These are phyloP conservation scores for Lycodopsis pacificus DNA, from an alignment of 2,797 vertebrate species.

Conservation along the genomic window DNA sequence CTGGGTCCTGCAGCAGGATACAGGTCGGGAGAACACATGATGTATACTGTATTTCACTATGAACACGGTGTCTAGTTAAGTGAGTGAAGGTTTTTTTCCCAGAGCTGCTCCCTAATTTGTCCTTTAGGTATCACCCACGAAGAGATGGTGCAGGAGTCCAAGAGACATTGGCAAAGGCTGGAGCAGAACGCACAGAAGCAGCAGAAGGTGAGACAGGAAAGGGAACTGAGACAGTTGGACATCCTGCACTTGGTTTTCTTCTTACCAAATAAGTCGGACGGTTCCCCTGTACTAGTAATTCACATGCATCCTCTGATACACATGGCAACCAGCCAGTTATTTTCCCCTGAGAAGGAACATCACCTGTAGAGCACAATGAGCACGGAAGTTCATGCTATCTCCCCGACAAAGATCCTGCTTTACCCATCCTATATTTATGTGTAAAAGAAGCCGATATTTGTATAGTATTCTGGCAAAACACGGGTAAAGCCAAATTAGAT, in stretches of 20 bases:
- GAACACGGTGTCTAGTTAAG: not conserved
- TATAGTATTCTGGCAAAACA: not conserved
- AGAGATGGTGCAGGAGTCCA: slow-evolving; percentile 97
- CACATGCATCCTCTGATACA: not conserved
- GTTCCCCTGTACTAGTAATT: not conserved
- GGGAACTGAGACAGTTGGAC: not conserved
- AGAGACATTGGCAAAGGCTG: slow-evolving; percentile 95
- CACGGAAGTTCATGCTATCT: not conserved
- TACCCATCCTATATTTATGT: not conserved
- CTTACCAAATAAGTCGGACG: too few relatives aligned
- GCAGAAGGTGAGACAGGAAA: slow-evolving; percentile 78
- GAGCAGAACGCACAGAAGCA: slow-evolving; percentile 90
- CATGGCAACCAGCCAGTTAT: not conserved
- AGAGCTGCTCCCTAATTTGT: not conserved
- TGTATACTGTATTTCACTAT: not conserved
- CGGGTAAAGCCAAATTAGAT: not conserved
- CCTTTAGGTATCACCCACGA: slow-evolving; percentile 94
- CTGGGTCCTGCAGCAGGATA: slow-evolving; percentile 98
- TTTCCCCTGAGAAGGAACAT: not conserved
- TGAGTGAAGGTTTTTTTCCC: not conserved
- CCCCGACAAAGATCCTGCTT: not conserved
- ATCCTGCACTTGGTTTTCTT: too few relatives aligned
- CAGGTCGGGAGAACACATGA: slow-evolving; percentile 80
- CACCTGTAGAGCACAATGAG: not conserved
- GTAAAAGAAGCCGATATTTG: not conserved